Conservation (phyloP, 2,797 vertebrate genomes). For the Pelodytes ibericus region DNA sequence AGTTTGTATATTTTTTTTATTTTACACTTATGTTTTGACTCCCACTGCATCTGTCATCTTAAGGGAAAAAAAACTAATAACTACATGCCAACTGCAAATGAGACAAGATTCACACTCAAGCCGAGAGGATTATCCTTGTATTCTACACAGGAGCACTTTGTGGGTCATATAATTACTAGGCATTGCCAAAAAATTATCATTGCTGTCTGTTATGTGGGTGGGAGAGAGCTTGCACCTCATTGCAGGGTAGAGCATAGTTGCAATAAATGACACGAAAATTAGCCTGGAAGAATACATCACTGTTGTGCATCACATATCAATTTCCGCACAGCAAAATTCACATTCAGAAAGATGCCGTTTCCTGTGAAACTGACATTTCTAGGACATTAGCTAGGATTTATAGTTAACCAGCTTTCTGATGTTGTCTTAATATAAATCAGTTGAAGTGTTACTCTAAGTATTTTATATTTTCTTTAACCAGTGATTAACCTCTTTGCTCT, state of each 20-base stretch:
- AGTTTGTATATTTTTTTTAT: constrained; percentile 45
- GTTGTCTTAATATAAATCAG: constrained; percentile 61
- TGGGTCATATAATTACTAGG: constrained; percentile 63
- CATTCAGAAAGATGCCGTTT: constrained; percentile 49
- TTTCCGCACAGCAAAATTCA: constrained; percentile 57
- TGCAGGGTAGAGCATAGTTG: constrained; percentile 53
- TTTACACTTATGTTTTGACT: constrained; percentile 56
- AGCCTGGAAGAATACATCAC: constrained; percentile 32
- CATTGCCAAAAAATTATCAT: constrained; percentile 62
- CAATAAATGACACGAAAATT: constrained; percentile 57
- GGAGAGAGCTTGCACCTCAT: constrained; percentile 43
- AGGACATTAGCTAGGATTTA: constrained; percentile 59
- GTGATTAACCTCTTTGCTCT: constrained; percentile 59
- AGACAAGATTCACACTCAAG: constrained; percentile 60
- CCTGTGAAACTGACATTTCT: constrained; percentile 56
- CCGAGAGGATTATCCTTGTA: constrained; percentile 57
- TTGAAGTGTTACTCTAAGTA: constrained; percentile 58
- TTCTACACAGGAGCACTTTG: constrained; percentile 61
- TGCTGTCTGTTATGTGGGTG: constrained; percentile 54
- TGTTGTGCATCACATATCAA: constrained; percentile 46
- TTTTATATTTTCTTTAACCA: constrained; percentile 55
- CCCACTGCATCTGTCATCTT: constrained; percentile 59
- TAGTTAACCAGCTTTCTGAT: constrained; percentile 56
- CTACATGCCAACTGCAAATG: constrained; percentile 59
- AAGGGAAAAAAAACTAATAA: constrained; percentile 64